These are phyloP conservation scores for Trichopria drosophilae DNA, from an alignment of 2,888 invertebrate species.

Conservation along the genomic window DNA sequence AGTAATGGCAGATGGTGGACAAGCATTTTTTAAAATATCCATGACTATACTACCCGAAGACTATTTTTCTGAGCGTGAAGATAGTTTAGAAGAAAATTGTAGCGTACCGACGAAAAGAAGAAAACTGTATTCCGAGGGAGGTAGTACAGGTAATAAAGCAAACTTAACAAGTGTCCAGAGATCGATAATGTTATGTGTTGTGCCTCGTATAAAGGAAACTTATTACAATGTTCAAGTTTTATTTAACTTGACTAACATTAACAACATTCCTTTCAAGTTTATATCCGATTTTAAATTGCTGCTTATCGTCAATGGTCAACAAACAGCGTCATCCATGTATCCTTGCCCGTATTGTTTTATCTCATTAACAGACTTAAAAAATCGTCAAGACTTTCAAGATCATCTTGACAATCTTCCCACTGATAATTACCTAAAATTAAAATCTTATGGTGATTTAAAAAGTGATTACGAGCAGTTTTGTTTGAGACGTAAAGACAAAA, in stretches of 20 bases:
- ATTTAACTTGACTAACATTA: constrained; percentile 1
- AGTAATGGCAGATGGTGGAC: too few species aligned
- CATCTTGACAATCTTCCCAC: too few species aligned
- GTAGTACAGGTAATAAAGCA: constrained; percentile 4
- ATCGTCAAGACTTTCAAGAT: too few species aligned
- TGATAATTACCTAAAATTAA: too few species aligned
- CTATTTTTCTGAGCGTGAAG: not conserved
- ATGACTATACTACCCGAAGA: constrained; percentile 5
- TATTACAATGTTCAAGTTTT: constrained; percentile 1
- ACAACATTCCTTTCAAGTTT: not conserved
- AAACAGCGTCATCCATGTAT: constrained; percentile 1
- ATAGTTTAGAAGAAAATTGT: not conserved
- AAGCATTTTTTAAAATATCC: too few species aligned
- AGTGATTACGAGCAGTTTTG: too few species aligned
- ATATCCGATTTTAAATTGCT: not conserved
- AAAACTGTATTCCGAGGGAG: constrained; percentile 6
- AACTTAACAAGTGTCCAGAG: constrained; percentile 11
- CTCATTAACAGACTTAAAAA: constrained; percentile 1
- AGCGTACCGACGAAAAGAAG: constrained; percentile 1
- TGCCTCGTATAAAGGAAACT: constrained; percentile 15
- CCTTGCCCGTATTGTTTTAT: too few species aligned
- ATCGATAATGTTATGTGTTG: constrained; percentile 12
- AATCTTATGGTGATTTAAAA: too few species aligned
- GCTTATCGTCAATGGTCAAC: constrained; percentile 2
- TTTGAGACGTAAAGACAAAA: too few species aligned